These are phyloP conservation scores for Paramormyrops hopkinsi DNA, from an alignment of 2,797 vertebrate species.

Conservation along the genomic window DNA sequence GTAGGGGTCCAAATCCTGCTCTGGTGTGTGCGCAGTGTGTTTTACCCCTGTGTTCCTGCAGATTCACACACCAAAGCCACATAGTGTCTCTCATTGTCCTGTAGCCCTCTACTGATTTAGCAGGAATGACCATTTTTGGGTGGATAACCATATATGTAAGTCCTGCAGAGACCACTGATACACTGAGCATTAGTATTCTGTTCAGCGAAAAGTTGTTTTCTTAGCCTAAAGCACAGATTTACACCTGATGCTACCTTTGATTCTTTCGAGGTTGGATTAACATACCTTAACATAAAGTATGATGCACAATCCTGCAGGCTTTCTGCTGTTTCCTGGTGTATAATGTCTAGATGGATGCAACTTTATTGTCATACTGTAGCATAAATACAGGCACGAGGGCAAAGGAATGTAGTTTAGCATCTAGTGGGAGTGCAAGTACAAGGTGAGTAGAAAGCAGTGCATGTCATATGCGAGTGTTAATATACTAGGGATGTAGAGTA, in stretches of 20 bases:
- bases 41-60: background rate
- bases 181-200: background rate
- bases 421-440: background rate
- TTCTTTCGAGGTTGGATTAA: background rate
- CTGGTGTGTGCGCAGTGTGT: background rate
- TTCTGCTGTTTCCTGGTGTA: background rate
- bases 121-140: background rate
- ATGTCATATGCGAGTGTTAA: background rate
- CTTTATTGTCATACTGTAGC: background rate
- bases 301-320: background rate
- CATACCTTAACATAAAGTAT: background rate
- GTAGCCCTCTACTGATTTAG: background rate
- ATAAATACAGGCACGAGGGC: background rate
- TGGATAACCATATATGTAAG: background rate
- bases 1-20: background rate
- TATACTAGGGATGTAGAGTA: background rate
- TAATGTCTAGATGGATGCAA: background rate
- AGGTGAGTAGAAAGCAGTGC: background rate
- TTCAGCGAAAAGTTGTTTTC: background rate
- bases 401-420: background rate
- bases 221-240: background rate
- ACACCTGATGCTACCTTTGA: background rate
- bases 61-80: background rate
- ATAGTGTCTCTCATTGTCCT: background rate
- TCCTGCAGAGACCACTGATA: background rate